phyloP scores from a whole-genome alignment of 2,113 vertebrate genomes.

The Argyrosomus japonicus region DNA sequence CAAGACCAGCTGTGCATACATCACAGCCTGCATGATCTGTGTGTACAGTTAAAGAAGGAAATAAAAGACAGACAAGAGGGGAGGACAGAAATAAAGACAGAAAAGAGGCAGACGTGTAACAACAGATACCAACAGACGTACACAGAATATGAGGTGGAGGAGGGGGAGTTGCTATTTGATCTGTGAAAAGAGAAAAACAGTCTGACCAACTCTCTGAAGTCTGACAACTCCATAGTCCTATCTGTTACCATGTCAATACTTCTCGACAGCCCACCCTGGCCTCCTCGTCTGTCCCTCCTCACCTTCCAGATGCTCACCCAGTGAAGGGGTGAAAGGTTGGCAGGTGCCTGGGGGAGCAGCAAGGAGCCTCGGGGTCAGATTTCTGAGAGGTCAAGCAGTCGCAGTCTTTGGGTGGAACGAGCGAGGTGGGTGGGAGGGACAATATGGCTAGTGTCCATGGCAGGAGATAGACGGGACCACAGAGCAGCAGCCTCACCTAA shows the following conservation, averaged over 20 bases:
- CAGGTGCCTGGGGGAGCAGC: conserved; percentile 79
- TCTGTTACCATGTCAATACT: conserved; percentile 73
- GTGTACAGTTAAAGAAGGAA: conserved; percentile 27
- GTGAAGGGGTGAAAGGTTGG: conserved; percentile 79
- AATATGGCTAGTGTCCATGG: conserved; percentile 54
- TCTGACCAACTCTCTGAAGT: conserved; percentile 48
- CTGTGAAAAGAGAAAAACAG: conserved; percentile 35
- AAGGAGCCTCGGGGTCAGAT: conserved; percentile 65
- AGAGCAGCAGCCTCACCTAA: conserved; percentile 57
- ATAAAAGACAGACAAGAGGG: conserved; percentile 22
- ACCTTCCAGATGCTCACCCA: conserved; percentile 71
- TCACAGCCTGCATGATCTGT: conserved; percentile 53
- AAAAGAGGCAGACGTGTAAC: conserved; percentile 30
- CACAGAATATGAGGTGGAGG: conserved; percentile 27
- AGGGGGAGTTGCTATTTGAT: conserved; percentile 43
- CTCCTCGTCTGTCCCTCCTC: conserved; percentile 52
- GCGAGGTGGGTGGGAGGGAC: background rate
- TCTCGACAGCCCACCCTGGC: conserved; percentile 52
- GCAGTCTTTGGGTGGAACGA: conserved; percentile 14
- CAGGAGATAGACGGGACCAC: conserved; percentile 34
- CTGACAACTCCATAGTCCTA: conserved; percentile 47
- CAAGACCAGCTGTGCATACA: conserved; percentile 84
- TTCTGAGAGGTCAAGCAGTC: conserved; percentile 65
- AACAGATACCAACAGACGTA: conserved; percentile 27
- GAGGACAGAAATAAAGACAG: conserved; percentile 24